A percentile compares a stretch with the other conserved stretches of the same genome.
Conservation (phyloP, 1,140 invertebrate species). For the Drosophila gunungcola region DNA sequence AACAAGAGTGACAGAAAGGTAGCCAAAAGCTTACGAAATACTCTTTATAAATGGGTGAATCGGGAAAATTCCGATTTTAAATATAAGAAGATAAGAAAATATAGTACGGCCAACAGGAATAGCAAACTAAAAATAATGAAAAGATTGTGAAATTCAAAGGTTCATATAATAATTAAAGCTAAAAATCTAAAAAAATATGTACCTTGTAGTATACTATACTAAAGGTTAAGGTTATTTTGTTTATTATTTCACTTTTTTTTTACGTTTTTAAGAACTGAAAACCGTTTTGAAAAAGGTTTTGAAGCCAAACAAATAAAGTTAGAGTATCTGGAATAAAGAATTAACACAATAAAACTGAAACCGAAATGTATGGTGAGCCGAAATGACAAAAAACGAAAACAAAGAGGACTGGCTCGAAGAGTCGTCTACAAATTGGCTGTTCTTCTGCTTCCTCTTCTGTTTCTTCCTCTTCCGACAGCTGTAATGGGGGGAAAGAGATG, state of each 20-base stretch:
- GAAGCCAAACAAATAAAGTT: neutral
- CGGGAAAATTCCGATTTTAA: neutral
- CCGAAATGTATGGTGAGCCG: neutral
- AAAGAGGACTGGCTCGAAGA: neutral
- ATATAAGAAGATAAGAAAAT: neutral
- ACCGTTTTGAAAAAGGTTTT: neutral
- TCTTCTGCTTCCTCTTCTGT: conserved; percentile 7
- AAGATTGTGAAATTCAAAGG: too few relatives aligned
- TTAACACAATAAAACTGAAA: conserved; percentile 2
- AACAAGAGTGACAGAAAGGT: conserved; percentile 3
- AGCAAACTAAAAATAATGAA: too few relatives aligned
- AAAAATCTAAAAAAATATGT: too few relatives aligned
- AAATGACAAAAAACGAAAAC: neutral
- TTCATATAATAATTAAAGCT: too few relatives aligned
- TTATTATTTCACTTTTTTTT: neutral
- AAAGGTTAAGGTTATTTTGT: too few relatives aligned
- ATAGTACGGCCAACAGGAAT: too few relatives aligned
- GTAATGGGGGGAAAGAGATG: conserved; percentile 5
- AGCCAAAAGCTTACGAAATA: conserved; percentile 8
- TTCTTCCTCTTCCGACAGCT: conserved; percentile 5
- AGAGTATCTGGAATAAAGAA: neutral
- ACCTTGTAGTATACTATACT: too few relatives aligned
- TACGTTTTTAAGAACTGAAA: neutral
- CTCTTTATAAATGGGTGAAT: neutral
- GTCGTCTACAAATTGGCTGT: conserved; percentile 14